Conservation (phyloP, 2,888 invertebrate species). For the Hypomecis punctinalis region DNA sequence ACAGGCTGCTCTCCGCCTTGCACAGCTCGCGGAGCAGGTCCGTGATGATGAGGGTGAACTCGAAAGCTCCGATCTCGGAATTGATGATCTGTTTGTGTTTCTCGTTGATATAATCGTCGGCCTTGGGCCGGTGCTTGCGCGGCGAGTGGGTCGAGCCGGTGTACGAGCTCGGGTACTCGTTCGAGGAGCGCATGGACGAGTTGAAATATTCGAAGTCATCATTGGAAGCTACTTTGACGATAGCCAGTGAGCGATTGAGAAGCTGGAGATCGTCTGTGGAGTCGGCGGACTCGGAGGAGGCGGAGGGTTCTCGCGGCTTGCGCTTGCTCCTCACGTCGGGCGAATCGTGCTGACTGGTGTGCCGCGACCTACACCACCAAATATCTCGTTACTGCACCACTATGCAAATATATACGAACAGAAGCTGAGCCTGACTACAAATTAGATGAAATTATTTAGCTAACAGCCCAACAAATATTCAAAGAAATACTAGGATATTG, state of each 20-base stretch:
- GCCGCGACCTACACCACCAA: conserved; percentile 56
- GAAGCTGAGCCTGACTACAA: no score
- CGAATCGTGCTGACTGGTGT: conserved; percentile 54
- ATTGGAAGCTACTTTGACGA: conserved; percentile 81
- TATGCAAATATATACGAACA: neutral
- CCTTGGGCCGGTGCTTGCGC: conserved; percentile 73
- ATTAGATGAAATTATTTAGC: no score
- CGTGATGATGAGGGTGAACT: conserved; percentile 84
- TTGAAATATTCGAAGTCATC: conserved; percentile 87
- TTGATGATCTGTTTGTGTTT: conserved; percentile 81
- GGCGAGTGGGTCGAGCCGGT: conserved; percentile 64
- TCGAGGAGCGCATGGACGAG: conserved; percentile 69
- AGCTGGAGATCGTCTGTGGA: conserved; percentile 80
- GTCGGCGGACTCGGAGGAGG: conserved; percentile 77
- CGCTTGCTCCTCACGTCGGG: conserved; percentile 55
- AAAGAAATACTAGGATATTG: no score
- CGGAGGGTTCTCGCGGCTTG: conserved; percentile 44
- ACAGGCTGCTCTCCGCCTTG: conserved; percentile 79
- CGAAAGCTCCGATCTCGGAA: conserved; percentile 80
- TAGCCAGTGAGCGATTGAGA: conserved; percentile 79
- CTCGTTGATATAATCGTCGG: conserved; percentile 83
- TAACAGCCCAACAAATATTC: no score
- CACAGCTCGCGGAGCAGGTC: conserved; percentile 83
- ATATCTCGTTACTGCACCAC: neutral
- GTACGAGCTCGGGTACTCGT: conserved; percentile 67